A percentile compares a stretch with the other conserved stretches of the same genome.
phyloP scores from a whole-genome alignment of 2,888 invertebrate genomes.

The Onthophagus sagittarius region DNA sequence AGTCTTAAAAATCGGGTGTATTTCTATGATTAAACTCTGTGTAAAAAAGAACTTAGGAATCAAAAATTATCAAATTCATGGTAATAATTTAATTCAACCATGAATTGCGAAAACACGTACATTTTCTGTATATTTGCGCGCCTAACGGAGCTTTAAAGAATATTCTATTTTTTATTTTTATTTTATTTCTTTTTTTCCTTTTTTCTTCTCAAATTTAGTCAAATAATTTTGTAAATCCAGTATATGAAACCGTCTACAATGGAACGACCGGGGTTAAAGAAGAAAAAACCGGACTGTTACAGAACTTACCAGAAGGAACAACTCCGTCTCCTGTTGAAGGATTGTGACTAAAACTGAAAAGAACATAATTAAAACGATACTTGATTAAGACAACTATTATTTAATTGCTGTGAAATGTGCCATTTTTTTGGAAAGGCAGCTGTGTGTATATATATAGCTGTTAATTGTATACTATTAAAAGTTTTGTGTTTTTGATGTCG shows the following conservation, averaged over 20 bases:
- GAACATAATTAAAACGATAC: slow-evolving; percentile 5
- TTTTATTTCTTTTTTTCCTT: slow-evolving; percentile 13
- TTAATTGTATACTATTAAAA: neutral
- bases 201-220: slow-evolving; percentile 43
- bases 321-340: slow-evolving; percentile 41
- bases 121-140: no score
- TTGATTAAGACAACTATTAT: slow-evolving; percentile 21
- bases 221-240: slow-evolving; percentile 81
- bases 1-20: no score
- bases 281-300: slow-evolving; percentile 55
- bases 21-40: no score
- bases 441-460: slow-evolving; percentile 12
- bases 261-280: slow-evolving; percentile 48
- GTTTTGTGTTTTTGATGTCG: neutral
- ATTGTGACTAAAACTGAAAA: slow-evolving; percentile 32
- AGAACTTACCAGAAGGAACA: slow-evolving; percentile 52
- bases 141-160: no score
- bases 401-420: slow-evolving; percentile 49
- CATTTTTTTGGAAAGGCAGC: slow-evolving; percentile 35
- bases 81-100: no score
- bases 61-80: no score
- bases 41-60: no score
- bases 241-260: slow-evolving; percentile 78
- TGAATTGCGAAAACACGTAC: no score
- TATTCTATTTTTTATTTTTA: neutral